Conservation (phyloP, 2,797 vertebrate genomes). For the Acanthopagrus latus region DNA sequence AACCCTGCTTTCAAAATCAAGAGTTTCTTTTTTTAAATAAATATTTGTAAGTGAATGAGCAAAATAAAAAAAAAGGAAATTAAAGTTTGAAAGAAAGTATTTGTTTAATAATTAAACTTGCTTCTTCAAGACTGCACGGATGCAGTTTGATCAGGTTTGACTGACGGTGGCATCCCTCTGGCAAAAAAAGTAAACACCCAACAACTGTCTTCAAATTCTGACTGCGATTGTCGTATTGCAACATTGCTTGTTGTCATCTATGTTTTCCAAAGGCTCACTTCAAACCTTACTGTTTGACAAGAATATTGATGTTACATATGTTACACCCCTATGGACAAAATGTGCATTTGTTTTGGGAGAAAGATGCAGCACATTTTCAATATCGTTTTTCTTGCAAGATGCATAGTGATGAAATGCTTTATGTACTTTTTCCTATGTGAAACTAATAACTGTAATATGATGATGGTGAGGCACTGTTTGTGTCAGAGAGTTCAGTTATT, state of each 20-base stretch:
- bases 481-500: no score
- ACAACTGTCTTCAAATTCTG: background rate
- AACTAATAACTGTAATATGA: no score
- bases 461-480: no score
- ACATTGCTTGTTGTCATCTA: background rate
- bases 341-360: no score
- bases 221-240: background rate
- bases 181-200: background rate
- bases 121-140: background rate
- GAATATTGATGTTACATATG: constrained; percentile 1
- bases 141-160: background rate
- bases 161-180: background rate
- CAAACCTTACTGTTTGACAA: background rate
- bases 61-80: background rate
- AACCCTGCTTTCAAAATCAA: background rate
- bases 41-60: background rate
- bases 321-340: no score
- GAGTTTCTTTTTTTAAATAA: background rate
- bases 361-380: no score
- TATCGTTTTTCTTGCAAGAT: no score
- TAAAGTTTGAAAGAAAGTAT: background rate
- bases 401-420: no score
- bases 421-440: no score
- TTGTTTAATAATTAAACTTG: background rate
- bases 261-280: background rate